Conservation (phyloP, 2,888 invertebrate species). For the Polydrusus tereticollis region DNA sequence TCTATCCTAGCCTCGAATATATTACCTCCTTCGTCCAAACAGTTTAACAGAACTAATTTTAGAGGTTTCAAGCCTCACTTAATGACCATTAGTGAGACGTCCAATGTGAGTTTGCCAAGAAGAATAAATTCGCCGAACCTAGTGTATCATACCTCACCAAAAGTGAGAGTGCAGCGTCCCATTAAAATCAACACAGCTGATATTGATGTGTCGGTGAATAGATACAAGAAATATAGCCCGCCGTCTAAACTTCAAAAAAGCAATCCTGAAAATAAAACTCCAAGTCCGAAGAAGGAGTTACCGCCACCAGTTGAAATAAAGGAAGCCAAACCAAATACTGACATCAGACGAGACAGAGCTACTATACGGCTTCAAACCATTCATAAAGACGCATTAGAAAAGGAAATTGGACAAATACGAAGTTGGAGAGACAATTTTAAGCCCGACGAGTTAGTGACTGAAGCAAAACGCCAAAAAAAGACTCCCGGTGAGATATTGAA, state of each 20-base stretch:
- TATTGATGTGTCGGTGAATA: slow-evolving; percentile 84
- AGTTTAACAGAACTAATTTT: slow-evolving; percentile 60
- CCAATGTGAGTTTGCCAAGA: slow-evolving; percentile 66
- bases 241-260: slow-evolving; percentile 51
- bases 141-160: slow-evolving; percentile 67
- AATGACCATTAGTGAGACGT: slow-evolving; percentile 78
- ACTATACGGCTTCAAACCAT: slow-evolving; percentile 82
- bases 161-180: slow-evolving; percentile 72
- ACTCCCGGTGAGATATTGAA: slow-evolving; percentile 77
- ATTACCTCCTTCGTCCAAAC: slow-evolving; percentile 55
- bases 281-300: slow-evolving; percentile 44
- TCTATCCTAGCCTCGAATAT: slow-evolving; percentile 63
- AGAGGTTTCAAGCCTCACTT: slow-evolving; percentile 80
- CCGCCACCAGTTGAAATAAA: slow-evolving; percentile 64
- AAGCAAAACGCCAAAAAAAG: slow-evolving; percentile 66
- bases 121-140: slow-evolving; percentile 71
- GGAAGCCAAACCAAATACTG: slow-evolving; percentile 59
- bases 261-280: slow-evolving; percentile 16
- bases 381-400: slow-evolving; percentile 60
- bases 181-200: slow-evolving; percentile 86
- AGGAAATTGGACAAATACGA: slow-evolving; percentile 58
- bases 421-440: slow-evolving; percentile 75
- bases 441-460: slow-evolving; percentile 69
- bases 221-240: slow-evolving; percentile 68
- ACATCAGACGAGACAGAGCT: slow-evolving; percentile 80